These are phyloP conservation scores for Papilio dardanus DNA, from an alignment of 1,140 invertebrate genomes.

Conservation along the genomic window DNA sequence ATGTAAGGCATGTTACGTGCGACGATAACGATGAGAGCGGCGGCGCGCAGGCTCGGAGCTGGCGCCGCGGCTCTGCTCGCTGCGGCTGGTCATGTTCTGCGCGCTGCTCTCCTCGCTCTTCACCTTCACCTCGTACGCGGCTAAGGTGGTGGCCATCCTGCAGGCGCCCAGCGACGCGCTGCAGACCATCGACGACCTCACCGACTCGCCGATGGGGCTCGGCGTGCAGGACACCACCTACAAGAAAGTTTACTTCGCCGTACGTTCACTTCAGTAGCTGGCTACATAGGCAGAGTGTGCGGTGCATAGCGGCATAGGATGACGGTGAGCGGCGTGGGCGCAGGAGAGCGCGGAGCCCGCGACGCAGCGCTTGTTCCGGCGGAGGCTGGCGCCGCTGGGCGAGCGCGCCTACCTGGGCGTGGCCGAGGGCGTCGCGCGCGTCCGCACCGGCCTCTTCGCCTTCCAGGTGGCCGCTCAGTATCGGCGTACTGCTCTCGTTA, in stretches of 20 bases:
- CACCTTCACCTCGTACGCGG: slow-evolving; percentile 84
- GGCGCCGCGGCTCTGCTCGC: slow-evolving; percentile 73
- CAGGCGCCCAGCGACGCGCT: slow-evolving; percentile 83
- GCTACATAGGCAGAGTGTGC: too few relatives aligned
- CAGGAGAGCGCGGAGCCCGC: slow-evolving; percentile 82
- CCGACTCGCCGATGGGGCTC: slow-evolving; percentile 80
- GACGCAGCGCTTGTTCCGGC: slow-evolving; percentile 79
- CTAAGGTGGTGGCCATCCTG: slow-evolving; percentile 84
- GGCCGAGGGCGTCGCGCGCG: slow-evolving; percentile 77
- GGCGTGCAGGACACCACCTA: slow-evolving; percentile 84
- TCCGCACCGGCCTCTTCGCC: slow-evolving; percentile 82
- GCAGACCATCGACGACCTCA: slow-evolving; percentile 80
- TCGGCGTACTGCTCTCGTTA: not conserved
- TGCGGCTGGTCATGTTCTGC: slow-evolving; percentile 81
- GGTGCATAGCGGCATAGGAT: not conserved
- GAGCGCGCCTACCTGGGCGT: slow-evolving; percentile 79
- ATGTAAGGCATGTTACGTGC: not conserved
- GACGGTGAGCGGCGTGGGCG: not conserved
- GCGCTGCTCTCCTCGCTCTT: slow-evolving; percentile 82
- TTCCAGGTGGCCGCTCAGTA: slow-evolving; percentile 71
- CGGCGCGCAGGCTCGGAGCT: slow-evolving; percentile 71
- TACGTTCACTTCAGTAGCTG: slow-evolving; percentile 40
- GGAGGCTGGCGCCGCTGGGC: slow-evolving; percentile 81
- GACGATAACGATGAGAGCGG: not conserved
- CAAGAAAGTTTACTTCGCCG: slow-evolving; percentile 83